Evolutionary conservation across 2,797 vertebrate genomes (phyloP).

Genomic region (Trachurus trachurus): DNA sequence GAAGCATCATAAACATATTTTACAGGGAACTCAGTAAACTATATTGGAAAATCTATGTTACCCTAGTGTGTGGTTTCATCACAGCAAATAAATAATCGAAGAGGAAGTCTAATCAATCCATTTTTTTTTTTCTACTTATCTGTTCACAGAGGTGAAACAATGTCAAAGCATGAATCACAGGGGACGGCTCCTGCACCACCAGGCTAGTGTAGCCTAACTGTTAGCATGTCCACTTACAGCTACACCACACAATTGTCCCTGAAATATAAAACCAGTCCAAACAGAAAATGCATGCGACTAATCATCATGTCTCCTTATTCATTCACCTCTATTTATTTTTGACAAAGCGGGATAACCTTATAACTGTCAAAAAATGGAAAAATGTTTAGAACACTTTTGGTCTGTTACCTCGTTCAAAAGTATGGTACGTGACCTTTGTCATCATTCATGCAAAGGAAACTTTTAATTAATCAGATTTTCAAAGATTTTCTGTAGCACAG

Average conservation of each 20-base stretch:
- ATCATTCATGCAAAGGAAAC: not conserved
- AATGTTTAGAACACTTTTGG: not conserved
- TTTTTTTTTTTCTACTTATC: not conserved
- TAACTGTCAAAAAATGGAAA: not conserved
- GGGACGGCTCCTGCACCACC: no score
- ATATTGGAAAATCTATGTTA: not conserved
- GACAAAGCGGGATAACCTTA: not conserved
- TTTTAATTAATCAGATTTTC: not conserved
- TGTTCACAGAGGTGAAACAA: not conserved
- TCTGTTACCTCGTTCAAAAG: not conserved
- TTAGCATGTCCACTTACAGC: not conserved
- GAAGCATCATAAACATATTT: constrained; percentile 1
- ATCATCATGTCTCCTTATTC: constrained; percentile 5
- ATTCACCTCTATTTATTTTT: not conserved
- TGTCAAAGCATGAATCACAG: not conserved
- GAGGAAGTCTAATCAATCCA: not conserved
- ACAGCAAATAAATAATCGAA: not conserved
- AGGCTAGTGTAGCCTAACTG: not conserved
- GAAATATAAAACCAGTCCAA: not conserved
- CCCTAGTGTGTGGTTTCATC: not conserved
- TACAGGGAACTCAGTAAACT: not conserved
- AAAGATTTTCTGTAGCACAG: not conserved
- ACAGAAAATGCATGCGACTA: not conserved
- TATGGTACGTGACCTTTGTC: not conserved
- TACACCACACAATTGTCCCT: not conserved